These are phyloP conservation scores for Otis tarda DNA, from an alignment of 2,113 vertebrate genomes.

Conservation along the genomic window DNA sequence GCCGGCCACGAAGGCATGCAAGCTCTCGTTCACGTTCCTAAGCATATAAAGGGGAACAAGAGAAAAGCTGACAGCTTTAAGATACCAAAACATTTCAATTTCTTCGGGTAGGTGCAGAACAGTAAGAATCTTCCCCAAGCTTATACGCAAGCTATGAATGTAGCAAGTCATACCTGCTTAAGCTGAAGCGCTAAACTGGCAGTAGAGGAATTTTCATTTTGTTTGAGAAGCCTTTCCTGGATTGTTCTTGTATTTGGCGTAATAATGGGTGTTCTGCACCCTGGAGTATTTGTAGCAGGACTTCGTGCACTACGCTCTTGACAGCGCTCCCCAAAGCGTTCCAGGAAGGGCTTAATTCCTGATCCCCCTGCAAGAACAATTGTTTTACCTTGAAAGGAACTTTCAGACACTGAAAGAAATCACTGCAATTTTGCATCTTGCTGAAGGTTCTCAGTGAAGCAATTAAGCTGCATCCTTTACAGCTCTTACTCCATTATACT, in stretches of 20 bases:
- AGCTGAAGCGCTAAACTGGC: slow-evolving; percentile 83
- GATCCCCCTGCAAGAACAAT: slow-evolving; percentile 68
- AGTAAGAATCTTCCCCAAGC: neutral
- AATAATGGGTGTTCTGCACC: slow-evolving; percentile 68
- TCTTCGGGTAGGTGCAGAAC: neutral
- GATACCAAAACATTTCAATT: neutral
- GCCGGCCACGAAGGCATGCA: slow-evolving; percentile 83
- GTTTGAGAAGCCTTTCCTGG: slow-evolving; percentile 84
- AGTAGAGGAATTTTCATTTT: slow-evolving; percentile 79
- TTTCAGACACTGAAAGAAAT: neutral
- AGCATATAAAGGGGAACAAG: neutral
- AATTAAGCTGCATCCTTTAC: neutral
- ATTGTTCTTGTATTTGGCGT: slow-evolving; percentile 86
- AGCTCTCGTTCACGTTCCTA: slow-evolving; percentile 93
- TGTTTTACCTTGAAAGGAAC: neutral
- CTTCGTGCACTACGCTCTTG: slow-evolving; percentile 76
- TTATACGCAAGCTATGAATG: neutral
- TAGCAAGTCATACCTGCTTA: slow-evolving; percentile 80
- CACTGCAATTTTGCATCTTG: neutral
- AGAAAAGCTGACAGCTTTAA: neutral
- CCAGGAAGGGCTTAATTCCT: slow-evolving; percentile 91
- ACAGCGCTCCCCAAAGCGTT: slow-evolving; percentile 89
- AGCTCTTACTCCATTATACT: neutral
- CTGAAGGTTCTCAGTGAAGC: neutral
- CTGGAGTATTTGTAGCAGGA: slow-evolving; percentile 58